Evolutionary conservation across 1,140 invertebrate species (phyloP), one percentile per base, ranked within the genome.

Genomic region (Manduca sexta): DNA sequence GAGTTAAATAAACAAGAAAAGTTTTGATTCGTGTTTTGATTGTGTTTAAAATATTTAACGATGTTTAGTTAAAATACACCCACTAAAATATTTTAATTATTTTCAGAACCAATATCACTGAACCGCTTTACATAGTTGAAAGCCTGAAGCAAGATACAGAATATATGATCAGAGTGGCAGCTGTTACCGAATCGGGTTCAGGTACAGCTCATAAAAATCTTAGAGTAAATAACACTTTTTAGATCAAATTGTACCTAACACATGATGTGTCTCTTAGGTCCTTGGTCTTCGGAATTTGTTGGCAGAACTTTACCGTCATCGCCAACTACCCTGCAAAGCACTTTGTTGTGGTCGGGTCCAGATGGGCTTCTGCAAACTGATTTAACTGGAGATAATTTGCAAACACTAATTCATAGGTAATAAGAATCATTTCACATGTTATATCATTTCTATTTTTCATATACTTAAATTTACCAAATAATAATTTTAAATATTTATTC

Each of bases 161-260:
- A 49, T 97, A 97, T 75, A 78, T 89, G 1, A 89, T 97, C 12
- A 92, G 91, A 76, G 92, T 94, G 2, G 89, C 93, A 13, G 94
- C 94, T 0, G 92, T 92, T 39, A 95, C 93, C 1, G 74, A 86
- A 37, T 91, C 90, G 0, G 95, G 94, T 0, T 88, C 88, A 76
- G 92, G 92, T 84, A 67, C 11, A n/a, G 6, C 38, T 48, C 13
- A 15, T 13, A 13, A 8, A 31, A n/a, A 30, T 6, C 15, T 6
- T 0, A 13, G 6, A 31, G 4, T 26, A 1, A 26, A 26, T 0
- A 0, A 1, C 8, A 1, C 33, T n/a, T 44, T 45, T 29, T 26
- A 34, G 29, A 11, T 49, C 4, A 1, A 26, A n/a, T 42, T 13
- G 10, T 17, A 10, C 10, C 16, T 11, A 12, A 35, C 4, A 4